Percentiles rank a stretch among this genome's conserved stretches.
Evolutionary conservation across 2,113 vertebrate genomes (phyloP).

Genomic region (Rhipidura dahli): DNA sequence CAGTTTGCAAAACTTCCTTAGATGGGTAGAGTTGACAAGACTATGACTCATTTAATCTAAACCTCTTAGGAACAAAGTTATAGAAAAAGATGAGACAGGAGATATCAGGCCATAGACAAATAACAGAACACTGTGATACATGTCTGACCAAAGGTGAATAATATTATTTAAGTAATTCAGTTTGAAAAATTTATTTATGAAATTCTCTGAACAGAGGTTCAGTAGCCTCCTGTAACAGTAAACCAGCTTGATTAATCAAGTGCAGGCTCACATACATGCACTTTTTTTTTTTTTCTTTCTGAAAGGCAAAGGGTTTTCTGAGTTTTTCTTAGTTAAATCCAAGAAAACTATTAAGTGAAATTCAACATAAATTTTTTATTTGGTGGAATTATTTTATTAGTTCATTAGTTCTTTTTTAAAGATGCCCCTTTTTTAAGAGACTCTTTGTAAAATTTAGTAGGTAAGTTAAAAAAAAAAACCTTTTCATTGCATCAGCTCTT

Average conservation of each 20-base stretch:
- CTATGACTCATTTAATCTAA: background rate
- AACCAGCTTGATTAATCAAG: background rate
- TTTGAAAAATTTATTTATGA: background rate
- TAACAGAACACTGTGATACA: background rate
- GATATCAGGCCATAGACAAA: background rate
- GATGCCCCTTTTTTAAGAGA: background rate
- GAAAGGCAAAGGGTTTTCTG: background rate
- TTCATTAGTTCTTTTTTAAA: background rate
- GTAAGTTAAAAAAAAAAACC: background rate
- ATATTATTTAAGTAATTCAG: background rate
- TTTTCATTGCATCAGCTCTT: background rate
- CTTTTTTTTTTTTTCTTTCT: no score
- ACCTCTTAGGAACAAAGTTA: background rate
- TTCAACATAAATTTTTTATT: background rate
- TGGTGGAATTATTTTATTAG: background rate
- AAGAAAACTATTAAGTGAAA: background rate
- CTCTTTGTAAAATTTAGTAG: background rate
- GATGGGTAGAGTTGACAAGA: background rate
- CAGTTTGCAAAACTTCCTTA: background rate
- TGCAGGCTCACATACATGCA: accelerated
- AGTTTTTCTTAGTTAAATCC: background rate
- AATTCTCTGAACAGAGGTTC: background rate
- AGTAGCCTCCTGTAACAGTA: background rate
- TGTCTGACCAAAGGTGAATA: background rate
- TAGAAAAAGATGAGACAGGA: background rate